Base-by-base conservation (phyloP, 2,888 invertebrate species). In the Athrips mouffetella region DNA sequence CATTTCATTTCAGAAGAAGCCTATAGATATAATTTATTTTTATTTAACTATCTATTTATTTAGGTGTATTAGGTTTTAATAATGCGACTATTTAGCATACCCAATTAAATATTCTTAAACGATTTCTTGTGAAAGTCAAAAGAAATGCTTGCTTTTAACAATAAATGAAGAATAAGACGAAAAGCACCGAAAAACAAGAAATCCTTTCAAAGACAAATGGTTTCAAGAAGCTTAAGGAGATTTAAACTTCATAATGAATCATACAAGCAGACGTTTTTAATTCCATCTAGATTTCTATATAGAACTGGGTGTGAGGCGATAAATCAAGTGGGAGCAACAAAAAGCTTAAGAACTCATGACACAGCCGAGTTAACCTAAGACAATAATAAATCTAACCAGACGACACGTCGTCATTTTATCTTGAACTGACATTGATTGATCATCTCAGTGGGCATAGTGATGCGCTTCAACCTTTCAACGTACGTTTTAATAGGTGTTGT, bases 361-460 rank as follows among this genome's bases (percentile, higher is more conserved):
- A 66, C 65, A 65, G 63, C 65, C 62, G 62, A 62, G 63, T 70
- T 67, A 70, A 70, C 67, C 65, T 69, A 65, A 74, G 71, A 74
- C 72, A 74, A 76, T 74, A 74, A 78, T 77, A 78, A 77, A 76
- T 80, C 73, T 76, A 75, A 37, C 67, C 65, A 54, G 57, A 64
- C 48, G 60, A 63, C 62, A 59, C 62, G 59, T 63, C 67, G 62
- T 67, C 68, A 67, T 70, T 65, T 63, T 64, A 64, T 64, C 73
- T 64, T 58, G 60, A 58, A 61, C 18, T 45, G 73, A 75, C 78
- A 68, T 76, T 74, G 80, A 80, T 75, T 66, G 76, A 80, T 80
- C 70, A 69, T 71, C 64, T 56, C 42, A 18, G 29, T 11, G 15
- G 18, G 3, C n/a, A 6, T 37, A 37, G 37, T 21, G 37, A 21